A percentile compares a stretch with the other conserved stretches of the same genome.
These are phyloP conservation scores for Medauroidea extradentata DNA, from an alignment of 1,140 invertebrate genomes.

Conservation along the genomic window DNA sequence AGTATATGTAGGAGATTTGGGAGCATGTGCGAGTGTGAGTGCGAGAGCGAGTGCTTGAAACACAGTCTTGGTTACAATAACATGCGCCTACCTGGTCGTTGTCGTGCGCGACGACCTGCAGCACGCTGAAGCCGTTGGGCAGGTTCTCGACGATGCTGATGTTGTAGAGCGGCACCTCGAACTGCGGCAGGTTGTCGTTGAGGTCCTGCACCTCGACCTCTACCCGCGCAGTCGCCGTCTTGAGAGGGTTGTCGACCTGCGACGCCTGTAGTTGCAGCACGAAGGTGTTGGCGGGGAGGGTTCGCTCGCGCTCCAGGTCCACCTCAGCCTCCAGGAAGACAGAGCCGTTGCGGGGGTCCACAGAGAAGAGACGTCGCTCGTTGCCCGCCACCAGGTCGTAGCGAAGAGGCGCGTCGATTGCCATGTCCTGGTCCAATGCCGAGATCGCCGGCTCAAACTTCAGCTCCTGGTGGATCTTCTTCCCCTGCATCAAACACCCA, in stretches of 20 bases:
- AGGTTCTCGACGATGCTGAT: slow-evolving; percentile 89
- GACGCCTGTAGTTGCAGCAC: slow-evolving; percentile 71
- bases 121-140: slow-evolving; percentile 77
- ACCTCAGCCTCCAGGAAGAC: slow-evolving; percentile 73
- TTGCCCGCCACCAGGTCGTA: slow-evolving; percentile 74
- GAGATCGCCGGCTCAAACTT: slow-evolving; percentile 63
- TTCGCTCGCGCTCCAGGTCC: slow-evolving; percentile 65
- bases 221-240: slow-evolving; percentile 64
- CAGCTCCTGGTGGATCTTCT: slow-evolving; percentile 60
- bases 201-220: slow-evolving; percentile 75
- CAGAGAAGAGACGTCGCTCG: slow-evolving; percentile 62
- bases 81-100: slow-evolving; percentile 56
- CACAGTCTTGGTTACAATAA: too few relatives aligned
- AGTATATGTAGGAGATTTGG: too few relatives aligned
- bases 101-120: slow-evolving; percentile 75
- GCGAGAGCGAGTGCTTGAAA: too few relatives aligned
- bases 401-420: slow-evolving; percentile 59
- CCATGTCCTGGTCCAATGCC: slow-evolving; percentile 70
- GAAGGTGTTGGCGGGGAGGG: slow-evolving; percentile 66
- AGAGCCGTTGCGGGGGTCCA: slow-evolving; percentile 67
- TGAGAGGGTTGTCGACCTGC: slow-evolving; percentile 71
- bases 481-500: too few relatives aligned
- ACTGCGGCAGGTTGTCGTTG: slow-evolving; percentile 80
- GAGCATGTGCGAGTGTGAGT: too few relatives aligned
- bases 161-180: slow-evolving; percentile 83